Base-by-base conservation (phyloP, 2,888 invertebrate genomes). In the Notocelia uddmanniana region DNA sequence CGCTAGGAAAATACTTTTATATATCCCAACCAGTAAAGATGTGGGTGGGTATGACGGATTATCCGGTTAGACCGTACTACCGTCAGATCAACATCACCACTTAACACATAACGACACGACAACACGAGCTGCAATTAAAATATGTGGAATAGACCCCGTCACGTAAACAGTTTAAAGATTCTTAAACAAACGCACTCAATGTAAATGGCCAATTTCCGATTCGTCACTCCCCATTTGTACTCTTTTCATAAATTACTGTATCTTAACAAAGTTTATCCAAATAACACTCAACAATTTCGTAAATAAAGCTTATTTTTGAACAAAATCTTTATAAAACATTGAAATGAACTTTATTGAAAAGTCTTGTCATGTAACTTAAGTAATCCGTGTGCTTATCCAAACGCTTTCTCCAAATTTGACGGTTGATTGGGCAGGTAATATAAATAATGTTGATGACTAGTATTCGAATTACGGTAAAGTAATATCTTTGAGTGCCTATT, bases 401-500 rank as follows among this genome's bases (percentile, higher is more conserved):
- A 52, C 58, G 59, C 70, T 71, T 71, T 71, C 70, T 31, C 69
- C 48, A 34, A 59, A 52, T 66, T 48, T 37, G 31, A 59, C 52
- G 26, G 66, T 50, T 64, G 37, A 58, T 67, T 54, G 67, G 50
- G n/a, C 11, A 21, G 41, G 21, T 59, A 45, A 60, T 45, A 45
- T 34, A 60, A 60, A 71, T 59, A 31, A 52, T 66, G 41, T 60
- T 60, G 67, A 71, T 54, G 66, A 71, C 41, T n/a, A 15, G 19
- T 58, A 45, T 54, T 71, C 54, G 18, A 52, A n/a, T 54, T 66
- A 54, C 54, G 54, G 60, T 67, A 67, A 66, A 52, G 15, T 71
- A 59, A 71, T 55, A 60, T 67, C 34, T 54, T 15, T 54, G 60
- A 74, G 75, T 74, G 45, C 45, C 45, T 45, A 75, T 74, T 73